phyloP scores from a whole-genome alignment of 1,140 invertebrate species.

The Capitella teleta region DNA sequence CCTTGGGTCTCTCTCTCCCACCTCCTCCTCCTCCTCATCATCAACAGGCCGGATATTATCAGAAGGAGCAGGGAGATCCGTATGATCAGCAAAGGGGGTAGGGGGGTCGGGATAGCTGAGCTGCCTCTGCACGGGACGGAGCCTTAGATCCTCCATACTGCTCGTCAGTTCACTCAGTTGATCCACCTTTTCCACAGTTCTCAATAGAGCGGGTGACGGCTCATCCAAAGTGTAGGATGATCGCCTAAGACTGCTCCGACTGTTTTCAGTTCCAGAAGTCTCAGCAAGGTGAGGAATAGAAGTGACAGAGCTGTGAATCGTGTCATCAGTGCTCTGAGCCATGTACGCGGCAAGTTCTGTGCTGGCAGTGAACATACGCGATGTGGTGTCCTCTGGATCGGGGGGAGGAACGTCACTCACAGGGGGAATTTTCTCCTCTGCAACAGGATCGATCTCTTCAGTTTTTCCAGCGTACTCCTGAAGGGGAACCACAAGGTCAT shows the following conservation, averaged over 20 bases:
- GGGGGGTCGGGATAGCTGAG: not conserved
- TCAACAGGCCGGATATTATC: not conserved
- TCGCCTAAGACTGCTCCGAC: not conserved
- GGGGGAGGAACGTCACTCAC: not conserved
- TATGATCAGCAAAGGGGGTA: not conserved
- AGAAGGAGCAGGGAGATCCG: not conserved
- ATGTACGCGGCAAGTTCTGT: constrained; percentile 4
- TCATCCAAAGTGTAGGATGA: constrained; percentile 1
- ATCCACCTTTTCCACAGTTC: not conserved
- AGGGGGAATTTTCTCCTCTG: not conserved
- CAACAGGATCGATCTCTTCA: not conserved
- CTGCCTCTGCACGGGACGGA: not conserved
- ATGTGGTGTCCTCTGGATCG: not conserved
- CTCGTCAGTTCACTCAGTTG: not conserved
- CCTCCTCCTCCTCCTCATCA: not conserved
- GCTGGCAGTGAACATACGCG: not conserved
- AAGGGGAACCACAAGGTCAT: not conserved
- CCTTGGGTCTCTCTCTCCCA: not conserved
- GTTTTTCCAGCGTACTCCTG: not conserved
- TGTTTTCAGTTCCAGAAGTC: not conserved
- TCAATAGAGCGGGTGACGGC: not conserved
- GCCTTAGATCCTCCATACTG: constrained; percentile 4
- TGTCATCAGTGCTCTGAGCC: not conserved
- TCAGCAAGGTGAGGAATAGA: not conserved
- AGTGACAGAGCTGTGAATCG: not conserved